Percentiles rank a stretch among this genome's conserved stretches.
Evolutionary conservation across 2,888 invertebrate genomes (phyloP).

Genomic region (Gryllus longicercus): DNA sequence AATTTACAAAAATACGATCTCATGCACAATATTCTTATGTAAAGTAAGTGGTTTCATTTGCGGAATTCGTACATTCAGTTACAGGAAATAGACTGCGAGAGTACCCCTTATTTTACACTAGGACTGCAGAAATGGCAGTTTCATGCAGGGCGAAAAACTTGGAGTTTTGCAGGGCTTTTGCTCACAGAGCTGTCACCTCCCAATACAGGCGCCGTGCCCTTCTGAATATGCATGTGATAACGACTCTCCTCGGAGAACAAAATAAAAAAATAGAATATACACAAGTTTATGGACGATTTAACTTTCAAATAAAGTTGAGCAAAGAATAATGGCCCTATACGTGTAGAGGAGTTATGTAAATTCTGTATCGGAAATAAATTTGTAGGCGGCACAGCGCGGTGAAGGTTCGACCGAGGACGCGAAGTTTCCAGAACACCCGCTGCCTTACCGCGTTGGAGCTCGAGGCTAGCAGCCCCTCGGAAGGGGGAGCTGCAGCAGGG

Average conservation of each 20-base stretch:
- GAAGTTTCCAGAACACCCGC: slow-evolving; percentile 10
- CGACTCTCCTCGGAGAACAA: background rate
- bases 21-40: no score
- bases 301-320: slow-evolving; percentile 17
- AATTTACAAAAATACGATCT: no score
- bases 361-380: slow-evolving; percentile 17
- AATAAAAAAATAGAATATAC: slow-evolving; percentile 17
- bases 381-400: background rate
- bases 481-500: no score
- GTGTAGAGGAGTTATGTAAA: slow-evolving; percentile 17
- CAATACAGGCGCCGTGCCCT: background rate
- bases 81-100: no score
- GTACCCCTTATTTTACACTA: no score
- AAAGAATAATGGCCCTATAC: slow-evolving; percentile 17
- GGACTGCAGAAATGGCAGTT: background rate
- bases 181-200: slow-evolving; percentile 8
- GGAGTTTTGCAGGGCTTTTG: background rate
- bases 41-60: background rate
- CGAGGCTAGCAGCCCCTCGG: background rate
- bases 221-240: slow-evolving; percentile 17
- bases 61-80: background rate
- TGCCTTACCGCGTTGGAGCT: background rate
- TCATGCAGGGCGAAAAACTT: background rate
- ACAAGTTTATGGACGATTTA: slow-evolving; percentile 17
- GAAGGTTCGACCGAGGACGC: background rate